Evolutionary conservation across 2,113 vertebrate genomes (phyloP), one percentile per base, ranked within the genome.

Genomic region (Gnathonemus longibarbis): DNA sequence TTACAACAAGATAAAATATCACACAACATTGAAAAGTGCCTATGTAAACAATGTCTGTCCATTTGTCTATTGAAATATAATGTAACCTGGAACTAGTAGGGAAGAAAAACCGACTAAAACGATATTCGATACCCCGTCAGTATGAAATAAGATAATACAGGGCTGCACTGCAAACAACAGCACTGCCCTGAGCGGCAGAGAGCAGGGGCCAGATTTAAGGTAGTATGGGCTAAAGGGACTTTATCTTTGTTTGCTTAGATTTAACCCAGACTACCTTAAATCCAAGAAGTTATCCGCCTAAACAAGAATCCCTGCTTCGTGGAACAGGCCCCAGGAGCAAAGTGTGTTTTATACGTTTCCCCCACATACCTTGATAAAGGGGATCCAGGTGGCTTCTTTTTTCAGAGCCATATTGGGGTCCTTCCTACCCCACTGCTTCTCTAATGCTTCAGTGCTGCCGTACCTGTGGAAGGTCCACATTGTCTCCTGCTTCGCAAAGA

Each of bases 391-490:
- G 46, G 95, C 95, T 92, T 31, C 95, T 90, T 97, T 97, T 93
- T 92, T 96, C 66, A 96, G 92, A 90, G 95, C 90, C 89, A 85
- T 90, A 77, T 83, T 77, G 45, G 90, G 90, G 56, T 91, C 94
- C 91, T 90, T 92, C 88, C 93, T 89, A 56, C 91, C 92, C 92
- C 92, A 92, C 45, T 90, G 94, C 53, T 94, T 92, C 2, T 62
- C 91, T 58, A 48, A 53, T 53, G 93, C 93, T 48, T 93, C 89
- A 0, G 91, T 90, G 15, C 92, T 1, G 1, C 94, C 93, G n/a
- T 96, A 96, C 90, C 93, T 91, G 53, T 92, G 95, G 93, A 97
- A 96, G 0, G 50, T 96, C 90, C 92, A 96, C 95, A 95, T 96
- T 2, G 15, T 92, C 89, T 97, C 94, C 42, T 97, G 94, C 31